phyloP scores from a whole-genome alignment of 2,888 invertebrate genomes.

The Sinotaia quadrata region DNA sequence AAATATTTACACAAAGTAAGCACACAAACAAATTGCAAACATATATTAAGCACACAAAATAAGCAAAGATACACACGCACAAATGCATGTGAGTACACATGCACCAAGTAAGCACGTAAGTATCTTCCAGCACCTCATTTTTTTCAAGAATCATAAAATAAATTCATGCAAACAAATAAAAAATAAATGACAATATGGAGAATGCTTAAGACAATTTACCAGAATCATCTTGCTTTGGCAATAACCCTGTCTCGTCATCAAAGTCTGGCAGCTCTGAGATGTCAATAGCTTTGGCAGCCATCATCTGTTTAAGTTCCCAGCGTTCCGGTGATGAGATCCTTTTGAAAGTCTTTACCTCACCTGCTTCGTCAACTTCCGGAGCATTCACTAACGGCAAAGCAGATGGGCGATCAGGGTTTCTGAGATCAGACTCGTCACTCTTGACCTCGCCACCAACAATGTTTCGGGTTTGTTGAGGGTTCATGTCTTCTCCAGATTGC shows the following conservation, averaged over 20 bases:
- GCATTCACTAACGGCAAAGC: conserved; percentile 74
- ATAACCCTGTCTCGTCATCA: conserved; percentile 93
- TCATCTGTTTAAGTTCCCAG: conserved; percentile 99
- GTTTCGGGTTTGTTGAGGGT: conserved; percentile 77
- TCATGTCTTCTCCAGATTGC: conserved; percentile 92
- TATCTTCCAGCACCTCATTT: too few species aligned
- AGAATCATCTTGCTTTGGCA: conserved; percentile 80
- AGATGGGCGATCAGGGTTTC: conserved; percentile 94
- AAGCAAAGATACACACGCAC: too few species aligned
- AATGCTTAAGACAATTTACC: too few species aligned
- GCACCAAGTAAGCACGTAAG: too few species aligned
- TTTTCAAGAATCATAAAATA: too few species aligned
- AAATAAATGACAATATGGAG: too few species aligned
- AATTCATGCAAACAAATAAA: background rate
- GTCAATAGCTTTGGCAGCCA: conserved; percentile 91
- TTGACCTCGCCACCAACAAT: conserved; percentile 63
- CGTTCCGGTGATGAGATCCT: conserved; percentile 93
- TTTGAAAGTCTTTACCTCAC: conserved; percentile 56
- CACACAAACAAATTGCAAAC: too few species aligned
- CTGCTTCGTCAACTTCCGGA: conserved; percentile 74
- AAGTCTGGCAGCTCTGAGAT: conserved; percentile 96
- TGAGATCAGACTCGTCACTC: conserved; percentile 72
- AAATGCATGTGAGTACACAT: too few species aligned
- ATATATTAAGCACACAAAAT: too few species aligned
- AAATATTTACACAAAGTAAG: too few species aligned